phyloP scores from a whole-genome alignment of 2,797 vertebrate genomes.

The Melanotaenia pygmaea region DNA sequence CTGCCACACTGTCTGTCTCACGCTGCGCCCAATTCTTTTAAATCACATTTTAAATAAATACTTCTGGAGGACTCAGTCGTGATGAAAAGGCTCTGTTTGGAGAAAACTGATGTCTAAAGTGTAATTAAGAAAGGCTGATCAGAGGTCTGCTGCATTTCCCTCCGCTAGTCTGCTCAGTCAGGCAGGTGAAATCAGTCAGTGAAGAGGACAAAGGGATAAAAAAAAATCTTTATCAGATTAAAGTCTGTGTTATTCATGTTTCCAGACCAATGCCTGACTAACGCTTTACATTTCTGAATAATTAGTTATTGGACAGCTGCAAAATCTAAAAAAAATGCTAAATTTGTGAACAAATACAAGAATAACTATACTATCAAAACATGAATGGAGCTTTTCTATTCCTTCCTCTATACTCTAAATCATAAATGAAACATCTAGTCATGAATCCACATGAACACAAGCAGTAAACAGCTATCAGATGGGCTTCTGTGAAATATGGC shows the following conservation, averaged over 20 bases:
- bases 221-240: neutral
- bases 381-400: neutral
- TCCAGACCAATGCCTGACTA: neutral
- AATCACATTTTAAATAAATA: too few relatives aligned
- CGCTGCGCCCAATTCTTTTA: neutral
- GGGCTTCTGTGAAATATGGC: neutral
- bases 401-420: neutral
- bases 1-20: neutral
- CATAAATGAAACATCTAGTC: neutral
- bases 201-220: slow-evolving; percentile 5
- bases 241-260: neutral
- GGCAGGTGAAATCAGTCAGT: neutral
- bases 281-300: neutral
- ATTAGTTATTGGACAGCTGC: neutral
- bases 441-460: neutral
- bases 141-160: slow-evolving; percentile 15
- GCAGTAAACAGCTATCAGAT: neutral
- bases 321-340: neutral
- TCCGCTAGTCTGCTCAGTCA: slow-evolving; percentile 10
- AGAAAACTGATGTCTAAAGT: slow-evolving; percentile 24
- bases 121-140: slow-evolving; percentile 16
- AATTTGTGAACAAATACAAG: neutral
- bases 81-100: slow-evolving; percentile 37
- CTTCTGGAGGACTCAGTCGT: slow-evolving; percentile 5
- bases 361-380: neutral